Base-by-base conservation (phyloP, 2,797 vertebrate genomes). In the Setipinna tenuifilis region DNA sequence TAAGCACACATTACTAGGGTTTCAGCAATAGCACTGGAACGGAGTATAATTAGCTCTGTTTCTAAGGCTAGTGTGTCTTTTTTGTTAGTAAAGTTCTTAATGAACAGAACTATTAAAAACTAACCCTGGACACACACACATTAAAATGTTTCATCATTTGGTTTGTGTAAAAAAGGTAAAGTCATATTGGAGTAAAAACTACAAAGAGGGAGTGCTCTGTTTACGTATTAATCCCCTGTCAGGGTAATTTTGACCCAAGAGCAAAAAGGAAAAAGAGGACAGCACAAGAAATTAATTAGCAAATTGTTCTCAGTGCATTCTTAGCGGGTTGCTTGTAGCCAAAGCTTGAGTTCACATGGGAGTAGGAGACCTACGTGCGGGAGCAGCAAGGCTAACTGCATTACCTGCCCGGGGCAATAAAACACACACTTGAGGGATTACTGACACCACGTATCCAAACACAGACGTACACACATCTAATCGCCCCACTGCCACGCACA, bases 381-480 rank as follows among this genome's bases (percentile, higher is more conserved):
- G 93, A 94, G 90, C 91, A 84, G 92, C 90, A 88, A 92, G 92
- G 93, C 91, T 94, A 94, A 95, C 93, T 91, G 94, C 94, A 95
- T 96, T 95, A 95, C 91, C 93, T 93, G 93, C 92, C 92, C 91
- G 91, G 93, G 92, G 93, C 94, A 95, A 95, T 95, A 95, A 95
- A 94, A 92, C 90, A 87, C 31, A 75, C 90, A 93, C 93, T 94
- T 90, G 88, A 92, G 94, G 94, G 94, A 95, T 94, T 94, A 92
- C 87, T 83, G 91, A 92, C 86, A 91, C 91, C 50, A 54, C 50
- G 12, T 14, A 54, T 91, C 92, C 87, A 91, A 9, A 54, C 50
- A 54, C 50, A 54, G 9, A 54, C 7, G 14, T 14, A 54, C 50
- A 54, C 50, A 54, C 50, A 14, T 54, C 91, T 91, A 92, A 86